A percentile compares a stretch with the other conserved stretches of the same genome.
Conservation (phyloP, 2,888 invertebrate species). For the Galeruca laticollis region DNA sequence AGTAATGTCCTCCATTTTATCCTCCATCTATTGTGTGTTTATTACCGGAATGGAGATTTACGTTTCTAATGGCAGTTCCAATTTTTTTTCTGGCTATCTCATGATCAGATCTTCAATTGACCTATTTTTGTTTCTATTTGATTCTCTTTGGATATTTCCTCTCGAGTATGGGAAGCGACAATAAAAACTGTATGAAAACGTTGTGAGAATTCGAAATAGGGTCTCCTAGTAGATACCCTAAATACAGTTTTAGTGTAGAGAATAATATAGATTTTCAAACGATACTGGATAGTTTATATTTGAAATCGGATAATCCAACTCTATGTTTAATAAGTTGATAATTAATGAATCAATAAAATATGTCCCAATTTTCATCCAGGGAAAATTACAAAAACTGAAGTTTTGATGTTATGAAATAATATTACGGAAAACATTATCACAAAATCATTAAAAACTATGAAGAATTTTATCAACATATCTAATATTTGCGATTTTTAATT, state of each 20-base stretch:
- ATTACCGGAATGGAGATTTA: conserved; percentile 44
- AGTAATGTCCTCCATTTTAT: conserved; percentile 27
- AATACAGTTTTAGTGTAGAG: background rate
- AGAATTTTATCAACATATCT: too few species aligned
- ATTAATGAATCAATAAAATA: too few species aligned
- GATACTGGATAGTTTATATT: background rate
- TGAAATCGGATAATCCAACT: too few species aligned
- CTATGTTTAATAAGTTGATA: too few species aligned
- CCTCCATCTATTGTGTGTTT: conserved; percentile 42
- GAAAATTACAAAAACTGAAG: too few species aligned
- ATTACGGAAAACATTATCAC: too few species aligned
- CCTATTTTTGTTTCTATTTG: conserved; percentile 31
- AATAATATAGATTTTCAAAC: background rate
- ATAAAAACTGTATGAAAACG: conserved; percentile 23
- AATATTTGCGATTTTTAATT: too few species aligned
- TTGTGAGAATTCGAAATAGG: conserved; percentile 13
- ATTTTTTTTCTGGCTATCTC: conserved; percentile 37
- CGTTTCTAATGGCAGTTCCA: conserved; percentile 39
- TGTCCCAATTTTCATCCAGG: too few species aligned
- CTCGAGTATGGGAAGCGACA: conserved; percentile 5
- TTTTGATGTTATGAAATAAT: too few species aligned
- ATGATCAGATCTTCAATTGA: conserved; percentile 30
- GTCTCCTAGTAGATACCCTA: background rate
- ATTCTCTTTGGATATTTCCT: conserved; percentile 23
- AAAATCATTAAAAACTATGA: too few species aligned